Conservation (phyloP, 2,797 vertebrate species). For the Acridotheres tristis region DNA sequence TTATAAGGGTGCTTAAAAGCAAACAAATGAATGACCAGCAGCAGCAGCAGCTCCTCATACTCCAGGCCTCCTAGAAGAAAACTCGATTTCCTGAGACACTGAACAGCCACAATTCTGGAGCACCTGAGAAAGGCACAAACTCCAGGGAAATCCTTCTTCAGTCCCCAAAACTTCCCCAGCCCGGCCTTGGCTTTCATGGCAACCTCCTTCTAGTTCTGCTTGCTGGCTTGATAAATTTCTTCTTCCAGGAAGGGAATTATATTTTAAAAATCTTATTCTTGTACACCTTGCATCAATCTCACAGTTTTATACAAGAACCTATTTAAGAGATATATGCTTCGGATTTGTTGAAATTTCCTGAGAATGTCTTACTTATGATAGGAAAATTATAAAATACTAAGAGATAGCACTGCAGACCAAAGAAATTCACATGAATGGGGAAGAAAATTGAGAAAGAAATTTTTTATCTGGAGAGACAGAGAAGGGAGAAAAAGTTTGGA, state of each 20-base stretch:
- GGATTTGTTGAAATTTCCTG: neutral
- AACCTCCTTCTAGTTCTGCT: neutral
- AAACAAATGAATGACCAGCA: neutral
- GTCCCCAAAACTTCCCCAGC: neutral
- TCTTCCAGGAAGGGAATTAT: neutral
- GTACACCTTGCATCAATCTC: neutral
- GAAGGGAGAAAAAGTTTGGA: neutral
- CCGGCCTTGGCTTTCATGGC: neutral
- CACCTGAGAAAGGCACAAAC: neutral
- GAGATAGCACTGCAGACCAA: neutral
- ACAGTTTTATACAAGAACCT: neutral
- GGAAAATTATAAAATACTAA: neutral
- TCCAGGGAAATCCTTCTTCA: neutral
- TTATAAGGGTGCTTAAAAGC: neutral
- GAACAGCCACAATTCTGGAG: fast-evolving
- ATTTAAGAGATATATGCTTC: neutral
- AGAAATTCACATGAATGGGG: neutral
- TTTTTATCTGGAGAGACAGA: neutral
- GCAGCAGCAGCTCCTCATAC: neutral
- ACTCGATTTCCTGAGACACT: neutral
- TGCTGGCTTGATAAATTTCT: neutral
- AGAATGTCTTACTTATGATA: neutral
- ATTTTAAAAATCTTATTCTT: neutral
- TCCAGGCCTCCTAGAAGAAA: neutral
- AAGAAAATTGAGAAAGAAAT: neutral